phyloP scores from a whole-genome alignment of 2,888 invertebrate species.

The Nymphalis polychloros region DNA sequence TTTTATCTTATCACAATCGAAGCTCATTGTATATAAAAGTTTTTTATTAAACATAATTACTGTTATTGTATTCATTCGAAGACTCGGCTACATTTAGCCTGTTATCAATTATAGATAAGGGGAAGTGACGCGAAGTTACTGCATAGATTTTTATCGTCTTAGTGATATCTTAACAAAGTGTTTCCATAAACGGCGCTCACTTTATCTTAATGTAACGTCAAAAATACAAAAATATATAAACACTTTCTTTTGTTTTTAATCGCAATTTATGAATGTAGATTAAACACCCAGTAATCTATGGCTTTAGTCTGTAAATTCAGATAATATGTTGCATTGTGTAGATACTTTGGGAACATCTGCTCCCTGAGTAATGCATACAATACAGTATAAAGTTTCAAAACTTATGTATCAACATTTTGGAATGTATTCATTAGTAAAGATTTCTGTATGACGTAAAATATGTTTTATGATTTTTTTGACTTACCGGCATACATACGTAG shows the following conservation, averaged over 20 bases:
- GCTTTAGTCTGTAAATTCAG: neutral
- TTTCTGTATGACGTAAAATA: too few relatives aligned
- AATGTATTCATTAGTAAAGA: too few relatives aligned
- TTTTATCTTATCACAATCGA: too few relatives aligned
- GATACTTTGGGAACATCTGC: slow-evolving; percentile 4
- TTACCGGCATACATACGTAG: neutral
- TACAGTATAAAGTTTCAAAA: neutral
- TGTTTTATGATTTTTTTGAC: neutral
- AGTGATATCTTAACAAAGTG: neutral
- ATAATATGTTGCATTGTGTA: slow-evolving; percentile 4
- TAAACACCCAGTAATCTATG: neutral
- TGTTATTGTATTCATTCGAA: too few relatives aligned
- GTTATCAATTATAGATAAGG: too few relatives aligned
- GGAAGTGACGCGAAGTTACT: neutral
- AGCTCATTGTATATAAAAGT: too few relatives aligned
- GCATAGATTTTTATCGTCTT: neutral
- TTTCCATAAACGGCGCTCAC: neutral
- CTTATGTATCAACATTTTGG: neutral
- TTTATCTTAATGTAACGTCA: too few relatives aligned
- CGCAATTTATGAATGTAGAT: neutral
- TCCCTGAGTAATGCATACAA: neutral
- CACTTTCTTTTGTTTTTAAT: neutral
- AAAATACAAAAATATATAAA: neutral
- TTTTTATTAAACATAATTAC: too few relatives aligned
- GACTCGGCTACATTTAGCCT: too few relatives aligned